These are phyloP conservation scores for Clepsis dumicolana DNA, from an alignment of 2,888 invertebrate species.

Conservation along the genomic window DNA sequence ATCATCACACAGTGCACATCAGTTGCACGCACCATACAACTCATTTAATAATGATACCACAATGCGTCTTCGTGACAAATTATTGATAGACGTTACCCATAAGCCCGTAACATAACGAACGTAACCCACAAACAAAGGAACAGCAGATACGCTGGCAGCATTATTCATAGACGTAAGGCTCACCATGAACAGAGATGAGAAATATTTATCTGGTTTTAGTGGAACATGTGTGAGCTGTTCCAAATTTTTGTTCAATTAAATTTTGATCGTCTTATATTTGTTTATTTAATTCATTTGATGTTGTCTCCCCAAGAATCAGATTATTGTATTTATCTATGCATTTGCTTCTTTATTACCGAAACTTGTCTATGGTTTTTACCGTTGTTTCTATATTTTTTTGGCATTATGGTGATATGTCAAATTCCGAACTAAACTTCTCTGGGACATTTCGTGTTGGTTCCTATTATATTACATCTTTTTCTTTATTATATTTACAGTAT, in stretches of 20 bases:
- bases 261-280: background rate
- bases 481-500: conserved; percentile 73
- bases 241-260: background rate
- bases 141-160: background rate
- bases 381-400: conserved; percentile 69
- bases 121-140: background rate
- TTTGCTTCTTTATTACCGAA: background rate
- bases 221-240: background rate
- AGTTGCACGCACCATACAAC: no score
- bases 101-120: no score
- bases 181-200: background rate
- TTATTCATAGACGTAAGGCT: background rate
- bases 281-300: no score
- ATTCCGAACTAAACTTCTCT: conserved; percentile 81
- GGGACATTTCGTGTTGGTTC: conserved; percentile 76
- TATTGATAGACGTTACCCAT: no score
- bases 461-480: conserved; percentile 67
- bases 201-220: no score
- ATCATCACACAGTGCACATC: no score
- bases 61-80: no score
- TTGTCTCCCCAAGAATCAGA: no score
- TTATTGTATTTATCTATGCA: background rate
- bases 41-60: no score
- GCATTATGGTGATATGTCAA: conserved; percentile 76
- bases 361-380: conserved; percentile 68